Evolutionary conservation across 2,888 invertebrate species (phyloP), one percentile per base, ranked within the genome.

Genomic region (Drosophila rellima): DNA sequence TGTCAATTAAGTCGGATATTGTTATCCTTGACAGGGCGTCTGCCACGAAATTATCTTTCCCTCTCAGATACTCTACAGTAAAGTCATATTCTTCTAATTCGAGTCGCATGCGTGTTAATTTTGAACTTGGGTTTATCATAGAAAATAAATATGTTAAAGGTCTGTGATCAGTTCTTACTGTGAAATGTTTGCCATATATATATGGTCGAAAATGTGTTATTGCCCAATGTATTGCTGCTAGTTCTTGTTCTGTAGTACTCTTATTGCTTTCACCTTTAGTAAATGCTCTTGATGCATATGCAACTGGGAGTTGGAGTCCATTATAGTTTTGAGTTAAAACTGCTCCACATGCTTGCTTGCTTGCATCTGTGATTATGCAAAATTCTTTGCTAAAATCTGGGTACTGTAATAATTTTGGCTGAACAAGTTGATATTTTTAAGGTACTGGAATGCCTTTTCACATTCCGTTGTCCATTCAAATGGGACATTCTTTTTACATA

Each of bases 331-430:
- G 35, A 45, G 35, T 45, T 56, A 56, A 45, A 15, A 57, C 57
- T n/a, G n/a, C n/a, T n/a, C n/a, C n/a, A n/a, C n/a, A n/a, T n/a
- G n/a, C n/a, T n/a, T 29, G 57, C 57, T 15, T 29, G 15, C 57
- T 57, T 37, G 47, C 55, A 44, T 55, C 55, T 44, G 55, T 55
- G 10, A 44, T 44, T 33, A 51, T 51, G 20, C 51, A 39, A 51
- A 55, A 54, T 54, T 54, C 29, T 37, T 56, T 56, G 26, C 17
- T 44, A 33, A 44, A 35, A 23, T 44, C 44, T 33, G 55, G 42
- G n/a, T n/a, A n/a, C n/a, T n/a, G n/a, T n/a, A n/a, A n/a, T n/a
- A n/a, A n/a, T n/a, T n/a, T n/a, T n/a, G n/a, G n/a, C n/a, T n/a
- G n/a, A n/a, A n/a, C n/a, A n/a, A n/a, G n/a, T n/a, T n/a, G n/a